Evolutionary conservation across 2,888 invertebrate genomes (phyloP).

Genomic region (Barypeithes pellucidus): DNA sequence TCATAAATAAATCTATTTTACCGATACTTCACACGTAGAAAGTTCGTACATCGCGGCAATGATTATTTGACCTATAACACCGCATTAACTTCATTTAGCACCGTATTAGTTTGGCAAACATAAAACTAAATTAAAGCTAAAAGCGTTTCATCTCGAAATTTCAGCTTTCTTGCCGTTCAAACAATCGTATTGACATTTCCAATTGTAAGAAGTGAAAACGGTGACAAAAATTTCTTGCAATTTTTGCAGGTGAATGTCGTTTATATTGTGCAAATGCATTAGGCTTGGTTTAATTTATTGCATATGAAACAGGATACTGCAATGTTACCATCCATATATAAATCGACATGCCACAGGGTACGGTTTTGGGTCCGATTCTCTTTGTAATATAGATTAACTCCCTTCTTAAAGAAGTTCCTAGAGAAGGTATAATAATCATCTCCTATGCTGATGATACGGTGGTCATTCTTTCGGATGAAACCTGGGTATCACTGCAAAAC

Average conservation of each 20-base stretch:
- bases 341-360: no score
- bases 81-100: slow-evolving; percentile 49
- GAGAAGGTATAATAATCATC: no score
- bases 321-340: no score
- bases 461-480: no score
- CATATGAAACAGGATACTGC: no score
- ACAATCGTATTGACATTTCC: slow-evolving; percentile 50
- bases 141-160: slow-evolving; percentile 31
- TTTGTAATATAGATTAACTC: no score
- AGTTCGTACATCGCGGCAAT: slow-evolving; percentile 29
- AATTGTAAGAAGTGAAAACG: slow-evolving; percentile 52
- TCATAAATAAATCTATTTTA: slow-evolving; percentile 40
- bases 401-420: no score
- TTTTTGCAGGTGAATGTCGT: slow-evolving; percentile 9
- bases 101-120: slow-evolving; percentile 50
- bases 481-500: no score
- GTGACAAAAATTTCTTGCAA: slow-evolving; percentile 9
- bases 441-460: no score
- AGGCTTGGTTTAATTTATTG: no score
- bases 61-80: slow-evolving; percentile 53
- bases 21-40: slow-evolving; percentile 38
- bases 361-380: no score
- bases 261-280: slow-evolving; percentile 1
- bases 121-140: slow-evolving; percentile 47
- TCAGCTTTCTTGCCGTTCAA: slow-evolving; percentile 52